Conservation (phyloP, 2,888 invertebrate genomes). For the Augiades crinisus region DNA sequence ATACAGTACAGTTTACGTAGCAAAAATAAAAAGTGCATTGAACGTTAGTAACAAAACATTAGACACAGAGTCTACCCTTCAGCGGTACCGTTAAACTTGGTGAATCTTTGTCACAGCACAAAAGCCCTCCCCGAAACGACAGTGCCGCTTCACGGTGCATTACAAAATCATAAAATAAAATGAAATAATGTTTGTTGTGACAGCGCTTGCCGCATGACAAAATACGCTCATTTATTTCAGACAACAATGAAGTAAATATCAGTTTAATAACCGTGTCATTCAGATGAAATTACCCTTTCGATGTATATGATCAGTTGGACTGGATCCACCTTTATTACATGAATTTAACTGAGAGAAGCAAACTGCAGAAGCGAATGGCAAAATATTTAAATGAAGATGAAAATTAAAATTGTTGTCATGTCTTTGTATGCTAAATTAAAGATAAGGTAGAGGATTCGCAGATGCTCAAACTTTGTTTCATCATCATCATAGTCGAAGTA, state of each 20-base stretch:
- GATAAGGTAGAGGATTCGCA: too few relatives aligned
- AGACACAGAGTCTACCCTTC: conserved; percentile 45
- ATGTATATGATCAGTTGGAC: conserved; percentile 41
- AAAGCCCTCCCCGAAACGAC: conserved; percentile 62
- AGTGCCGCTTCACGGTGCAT: conserved; percentile 66
- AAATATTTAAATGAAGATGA: conserved; percentile 9
- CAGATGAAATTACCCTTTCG: conserved; percentile 62
- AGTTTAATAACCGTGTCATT: conserved; percentile 68
- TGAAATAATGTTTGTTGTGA: conserved; percentile 78
- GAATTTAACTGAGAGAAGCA: conserved; percentile 27
- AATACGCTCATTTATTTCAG: conserved; percentile 69
- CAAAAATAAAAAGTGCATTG: conserved; percentile 31
- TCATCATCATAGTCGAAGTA: too few relatives aligned
- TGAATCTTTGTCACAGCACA: conserved; percentile 58
- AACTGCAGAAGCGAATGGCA: too few relatives aligned
- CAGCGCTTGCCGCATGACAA: conserved; percentile 74
- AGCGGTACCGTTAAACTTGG: conserved; percentile 42
- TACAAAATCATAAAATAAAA: conserved; percentile 73
- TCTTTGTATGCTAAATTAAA: too few relatives aligned
- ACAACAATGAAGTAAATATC: conserved; percentile 75
- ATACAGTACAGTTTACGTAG: conserved; percentile 21
- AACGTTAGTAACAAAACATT: conserved; percentile 52
- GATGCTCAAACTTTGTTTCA: too few relatives aligned
- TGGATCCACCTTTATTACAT: conserved; percentile 37
- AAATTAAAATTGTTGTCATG: too few relatives aligned